Base-by-base conservation (phyloP, 2,797 vertebrate genomes). In the Semotilus atromaculatus region DNA sequence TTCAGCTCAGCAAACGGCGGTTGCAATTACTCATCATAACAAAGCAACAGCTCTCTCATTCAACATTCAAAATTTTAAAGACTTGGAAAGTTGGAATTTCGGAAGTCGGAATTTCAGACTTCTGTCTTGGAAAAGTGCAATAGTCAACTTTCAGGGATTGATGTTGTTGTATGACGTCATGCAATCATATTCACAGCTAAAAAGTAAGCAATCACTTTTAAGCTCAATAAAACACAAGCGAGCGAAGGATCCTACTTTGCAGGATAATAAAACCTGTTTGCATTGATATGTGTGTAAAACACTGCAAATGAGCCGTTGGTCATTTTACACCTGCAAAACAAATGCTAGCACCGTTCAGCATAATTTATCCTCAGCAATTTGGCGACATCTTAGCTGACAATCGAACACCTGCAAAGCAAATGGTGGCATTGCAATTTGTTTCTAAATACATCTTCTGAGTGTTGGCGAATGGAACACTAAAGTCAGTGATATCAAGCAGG, bases 381-480 rank as follows among this genome's bases (percentile, higher is more conserved):
- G 83, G 45, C 70, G 75, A 78, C 71, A 86, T 83, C 78, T 85
- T 84, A 88, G 88, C 89, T 88, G 48, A 66, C 71, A 86, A 84
- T 90, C 82, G 68, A 78, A 45, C 58, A 78, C 75, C 58, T 62
- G 75, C 55, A 31, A 78, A 38, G 75, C 38, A 62, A 78, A 62
- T 1, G n/a, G 38, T 62, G 36, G 16, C 75, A 13, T 40, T 29
- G n/a, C 55, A 78, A 45, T 78, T 78, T 31, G n/a, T 21, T 62
- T 62, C 9, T 31, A 43, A 7, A 62, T 58, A 62, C 36, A 40
- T 62, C 16, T 43, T 78, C n/a, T 43, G 55, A 31, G n/a, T 21
- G n/a, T 45, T 23, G 3, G 9, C 9, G 38, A 78, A 43, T 67
- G 40, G 19, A 66, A 79, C 6, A 4, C 11, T 26, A 66, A 62